Base-by-base conservation (phyloP, 2,888 invertebrate genomes). In the Sinohyriopsis cumingii region DNA sequence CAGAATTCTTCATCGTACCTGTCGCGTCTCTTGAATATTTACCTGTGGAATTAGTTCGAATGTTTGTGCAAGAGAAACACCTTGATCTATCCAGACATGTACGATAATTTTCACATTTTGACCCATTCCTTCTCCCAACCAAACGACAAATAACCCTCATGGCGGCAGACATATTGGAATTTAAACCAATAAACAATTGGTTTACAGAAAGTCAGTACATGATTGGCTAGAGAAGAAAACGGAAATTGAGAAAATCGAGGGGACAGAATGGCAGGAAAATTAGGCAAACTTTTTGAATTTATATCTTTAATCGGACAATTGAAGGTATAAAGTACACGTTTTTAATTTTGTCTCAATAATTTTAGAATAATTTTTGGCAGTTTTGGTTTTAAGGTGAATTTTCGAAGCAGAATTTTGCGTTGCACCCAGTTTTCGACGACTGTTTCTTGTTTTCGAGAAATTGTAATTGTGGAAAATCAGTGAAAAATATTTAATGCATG, bases 281-380 rank as follows among this genome's bases (percentile, higher is more conserved):
- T 75, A 25, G 63, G 73, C 7, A 85, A 82, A 67, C 62, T 84
- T 12, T 81, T 86, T 64, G 81, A 85, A 69, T 86, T 82, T 60
- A 82, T 86, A 77, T 78, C 78, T 3, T 73, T 85, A 15, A 78
- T 86, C 56, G 86, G 86, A 53, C 81, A 86, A 63, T 69, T 86
- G 20, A 86, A 86, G 85, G 86, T 86, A 71, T 7, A 22, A 24
- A 28, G 19, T 55, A 55, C 63, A 25, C 3, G 12, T 12, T 45
- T 3, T 45, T 15, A 45, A 12, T 45, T 15, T 15, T 12, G 12
- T 15, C 12, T 45, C 1, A 12, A 15, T 45, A 45, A 12, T 15
- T 12, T 3, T 45, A 12, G 45, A 15, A 12, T 12, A 45, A 45
- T 45, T 45, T 45, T 3, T 12, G 3, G 1, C 15, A 45, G 12